These are phyloP conservation scores for Orchesellides sinensis DNA, from an alignment of 2,888 invertebrate genomes.

Conservation along the genomic window DNA sequence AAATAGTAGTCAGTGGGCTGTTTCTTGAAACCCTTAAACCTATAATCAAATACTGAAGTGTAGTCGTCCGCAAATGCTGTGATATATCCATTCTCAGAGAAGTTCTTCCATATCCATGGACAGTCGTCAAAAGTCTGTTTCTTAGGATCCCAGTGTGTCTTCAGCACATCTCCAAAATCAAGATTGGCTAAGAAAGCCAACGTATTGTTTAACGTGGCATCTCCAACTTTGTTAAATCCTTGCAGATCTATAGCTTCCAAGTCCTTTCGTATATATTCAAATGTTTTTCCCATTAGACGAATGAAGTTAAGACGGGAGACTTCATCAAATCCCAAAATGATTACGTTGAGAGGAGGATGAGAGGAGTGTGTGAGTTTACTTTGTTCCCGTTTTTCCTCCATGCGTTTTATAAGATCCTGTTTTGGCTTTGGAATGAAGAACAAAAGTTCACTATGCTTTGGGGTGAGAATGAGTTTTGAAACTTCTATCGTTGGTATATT, in stretches of 20 bases:
- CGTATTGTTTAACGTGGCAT: conserved; percentile 79
- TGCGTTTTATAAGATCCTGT: background rate
- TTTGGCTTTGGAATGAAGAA: conserved; percentile 22
- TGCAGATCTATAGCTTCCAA: conserved; percentile 76
- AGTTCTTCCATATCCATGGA: conserved; percentile 68
- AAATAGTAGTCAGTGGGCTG: conserved; percentile 77
- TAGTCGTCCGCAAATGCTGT: conserved; percentile 57
- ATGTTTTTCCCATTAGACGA: conserved; percentile 76
- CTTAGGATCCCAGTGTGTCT: conserved; percentile 25
- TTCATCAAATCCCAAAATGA: conserved; percentile 77
- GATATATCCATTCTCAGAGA: conserved; percentile 45
- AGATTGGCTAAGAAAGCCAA: conserved; percentile 77
- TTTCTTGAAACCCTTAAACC: conserved; percentile 75
- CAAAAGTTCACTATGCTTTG: background rate
- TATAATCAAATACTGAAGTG: conserved; percentile 33
- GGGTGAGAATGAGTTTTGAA: background rate
- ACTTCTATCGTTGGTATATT: background rate
- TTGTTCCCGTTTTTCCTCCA: background rate
- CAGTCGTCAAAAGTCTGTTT: conserved; percentile 69
- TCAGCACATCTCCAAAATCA: conserved; percentile 34
- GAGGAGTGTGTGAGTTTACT: background rate
- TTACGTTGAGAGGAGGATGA: conserved; percentile 76
- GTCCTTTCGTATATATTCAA: conserved; percentile 73
- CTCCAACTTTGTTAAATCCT: conserved; percentile 77
- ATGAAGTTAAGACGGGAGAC: conserved; percentile 76